phyloP scores from a whole-genome alignment of 1,140 invertebrate genomes.

The Diachasmimorpha longicaudata region DNA sequence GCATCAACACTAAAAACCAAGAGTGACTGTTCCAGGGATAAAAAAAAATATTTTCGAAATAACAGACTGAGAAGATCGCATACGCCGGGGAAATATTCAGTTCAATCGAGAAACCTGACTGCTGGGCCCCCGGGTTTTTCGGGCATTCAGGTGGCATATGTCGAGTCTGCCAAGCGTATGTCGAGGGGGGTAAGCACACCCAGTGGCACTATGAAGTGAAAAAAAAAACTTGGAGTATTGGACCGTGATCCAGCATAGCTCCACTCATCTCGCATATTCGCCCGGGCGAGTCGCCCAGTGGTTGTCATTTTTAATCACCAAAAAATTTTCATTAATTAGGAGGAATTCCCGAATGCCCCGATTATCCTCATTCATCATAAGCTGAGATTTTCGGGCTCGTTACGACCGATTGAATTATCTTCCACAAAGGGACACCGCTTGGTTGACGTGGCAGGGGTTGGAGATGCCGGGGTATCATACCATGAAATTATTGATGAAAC shows the following conservation, averaged over 20 bases:
- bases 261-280: constrained; percentile 38
- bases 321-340: constrained; percentile 11
- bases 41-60: constrained; percentile 2
- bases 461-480: not conserved
- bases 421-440: not conserved
- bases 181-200: not conserved
- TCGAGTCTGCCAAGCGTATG: constrained; percentile 36
- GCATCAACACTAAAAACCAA: constrained; percentile 13
- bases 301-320: constrained; percentile 40
- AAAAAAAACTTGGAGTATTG: constrained; percentile 3
- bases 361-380: constrained; percentile 4
- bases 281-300: constrained; percentile 28
- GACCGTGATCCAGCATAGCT: constrained; percentile 48
- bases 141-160: constrained; percentile 58
- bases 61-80: not conserved
- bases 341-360: not conserved
- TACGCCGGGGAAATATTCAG: constrained; percentile 39
- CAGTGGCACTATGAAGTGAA: not conserved
- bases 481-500: not conserved
- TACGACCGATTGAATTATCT: constrained; percentile 2
- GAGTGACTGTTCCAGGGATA: not conserved
- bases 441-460: too few species aligned
- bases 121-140: constrained; percentile 40
- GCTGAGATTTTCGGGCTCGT: not conserved
- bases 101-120: constrained; percentile 56